These are phyloP conservation scores for Dryocosmus kuriphilus DNA, from an alignment of 2,888 invertebrate species.

Conservation along the genomic window DNA sequence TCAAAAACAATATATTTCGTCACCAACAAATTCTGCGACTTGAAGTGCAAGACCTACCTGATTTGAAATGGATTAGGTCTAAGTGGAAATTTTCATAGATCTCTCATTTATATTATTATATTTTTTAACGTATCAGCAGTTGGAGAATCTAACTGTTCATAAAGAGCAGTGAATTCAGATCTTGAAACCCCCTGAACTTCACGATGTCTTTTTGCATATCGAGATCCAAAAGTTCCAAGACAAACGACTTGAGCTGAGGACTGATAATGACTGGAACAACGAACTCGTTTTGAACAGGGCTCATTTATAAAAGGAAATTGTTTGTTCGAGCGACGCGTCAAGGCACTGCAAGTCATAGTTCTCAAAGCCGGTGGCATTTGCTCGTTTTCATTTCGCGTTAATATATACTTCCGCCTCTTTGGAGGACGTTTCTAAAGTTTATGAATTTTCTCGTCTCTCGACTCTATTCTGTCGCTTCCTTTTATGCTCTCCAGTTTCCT, in stretches of 20 bases:
- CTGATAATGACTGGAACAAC: conserved; percentile 38
- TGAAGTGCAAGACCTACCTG: too few species aligned
- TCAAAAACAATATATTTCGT: too few species aligned
- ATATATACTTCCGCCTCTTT: conserved; percentile 50
- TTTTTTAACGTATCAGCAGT: neutral
- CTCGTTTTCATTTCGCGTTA: conserved; percentile 63
- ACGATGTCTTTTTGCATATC: neutral
- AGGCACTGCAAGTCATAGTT: conserved; percentile 69
- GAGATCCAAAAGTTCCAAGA: conserved; percentile 18
- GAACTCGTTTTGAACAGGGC: conserved; percentile 66
- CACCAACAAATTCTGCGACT: too few species aligned
- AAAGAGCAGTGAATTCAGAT: neutral
- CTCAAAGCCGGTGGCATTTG: conserved; percentile 61
- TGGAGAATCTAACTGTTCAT: neutral
- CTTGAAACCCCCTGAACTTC: neutral
- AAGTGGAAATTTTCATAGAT: too few species aligned
- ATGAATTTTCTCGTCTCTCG: conserved; percentile 65
- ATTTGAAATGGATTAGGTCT: too few species aligned
- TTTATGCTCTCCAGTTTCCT: conserved; percentile 50
- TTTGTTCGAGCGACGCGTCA: conserved; percentile 63
- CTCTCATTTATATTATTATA: too few species aligned
- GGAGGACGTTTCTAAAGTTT: conserved; percentile 58
- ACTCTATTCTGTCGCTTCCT: conserved; percentile 54
- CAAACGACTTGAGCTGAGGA: conserved; percentile 8
- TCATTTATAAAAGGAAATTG: conserved; percentile 74